These are phyloP conservation scores for Sparus aurata DNA, from an alignment of 2,797 vertebrate genomes.

Conservation along the genomic window DNA sequence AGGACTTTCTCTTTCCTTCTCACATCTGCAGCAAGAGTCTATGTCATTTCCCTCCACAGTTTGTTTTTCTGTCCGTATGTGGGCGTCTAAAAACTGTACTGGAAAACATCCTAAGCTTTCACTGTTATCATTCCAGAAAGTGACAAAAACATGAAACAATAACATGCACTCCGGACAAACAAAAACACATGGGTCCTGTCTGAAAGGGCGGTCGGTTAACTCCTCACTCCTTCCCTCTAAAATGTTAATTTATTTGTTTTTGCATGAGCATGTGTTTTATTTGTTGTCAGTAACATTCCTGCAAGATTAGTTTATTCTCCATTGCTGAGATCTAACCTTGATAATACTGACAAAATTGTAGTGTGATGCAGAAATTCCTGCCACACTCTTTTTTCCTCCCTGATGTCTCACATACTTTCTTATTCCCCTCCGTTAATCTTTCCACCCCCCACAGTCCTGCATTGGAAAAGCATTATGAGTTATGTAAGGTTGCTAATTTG, in stretches of 20 bases:
- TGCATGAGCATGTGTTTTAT: neutral
- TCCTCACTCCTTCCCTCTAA: neutral
- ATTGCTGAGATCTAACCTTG: neutral
- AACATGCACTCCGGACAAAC: constrained; percentile 73
- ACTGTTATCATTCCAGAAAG: constrained; percentile 81
- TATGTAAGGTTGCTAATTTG: constrained; percentile 60
- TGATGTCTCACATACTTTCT: constrained; percentile 28
- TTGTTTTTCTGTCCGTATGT: constrained; percentile 69
- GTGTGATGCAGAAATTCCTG: neutral
- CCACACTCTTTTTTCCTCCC: neutral
- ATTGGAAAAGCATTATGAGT: constrained; percentile 49
- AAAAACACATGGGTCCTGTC: constrained; percentile 61
- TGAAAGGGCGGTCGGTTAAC: constrained; percentile 64
- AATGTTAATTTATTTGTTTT: neutral
- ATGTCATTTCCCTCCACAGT: constrained; percentile 40
- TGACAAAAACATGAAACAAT: constrained; percentile 78
- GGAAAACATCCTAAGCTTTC: constrained; percentile 62
- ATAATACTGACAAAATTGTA: neutral
- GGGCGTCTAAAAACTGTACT: constrained; percentile 57
- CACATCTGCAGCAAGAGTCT: constrained; percentile 56
- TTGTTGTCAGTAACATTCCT: constrained; percentile 1
- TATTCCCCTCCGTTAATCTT: constrained; percentile 24
- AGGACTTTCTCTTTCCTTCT: constrained; percentile 27
- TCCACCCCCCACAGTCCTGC: neutral
- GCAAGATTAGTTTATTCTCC: neutral